Base-by-base conservation (phyloP, 1,140 invertebrate species). In the Sesamia nonagrioides region DNA sequence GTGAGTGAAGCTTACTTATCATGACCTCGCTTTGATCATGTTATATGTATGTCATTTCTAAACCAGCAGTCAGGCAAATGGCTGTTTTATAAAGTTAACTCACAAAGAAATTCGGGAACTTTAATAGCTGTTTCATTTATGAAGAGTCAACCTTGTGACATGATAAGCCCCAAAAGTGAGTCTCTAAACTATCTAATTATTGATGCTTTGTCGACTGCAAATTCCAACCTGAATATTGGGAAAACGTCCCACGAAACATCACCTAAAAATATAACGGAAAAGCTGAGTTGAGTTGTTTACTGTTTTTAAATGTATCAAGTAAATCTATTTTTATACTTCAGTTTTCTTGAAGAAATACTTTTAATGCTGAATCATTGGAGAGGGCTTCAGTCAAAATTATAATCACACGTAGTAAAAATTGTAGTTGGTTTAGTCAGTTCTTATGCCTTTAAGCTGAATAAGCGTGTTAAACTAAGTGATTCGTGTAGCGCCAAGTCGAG, bases 1-100 rank as follows among this genome's bases (percentile, higher is more conserved):
- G 42, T 37, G 50, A 52, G 27, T 35, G 37, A 77, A 77, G 68
- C 56, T 81, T 77, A 63, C 45, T 73, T 48, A 77, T 52, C 17
- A 72, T 7, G 33, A 48, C 40, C 42, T 48, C 18, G 18, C 13
- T 69, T 8, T 11, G 21, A 13, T 48, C 66, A 48, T 69, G 37
- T 33, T 50, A 6, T 50, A 50, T n/a, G 3, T 15, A 69, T 48
- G 13, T 56, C 27, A 66, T 42, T 66, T n/a, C 61, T 66, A 35
- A 63, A 17, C 15, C 15, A 17, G 15, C 33, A 35, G n/a, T 21
- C 54, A 58, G 21, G 11, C 54, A 13, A 58, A 58, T 27, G 54
- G 18, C 21, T 58, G 61, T 42, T 18, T 42, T 4, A 45, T 66
- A 5, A 21, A 40, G 7, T 42, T 11, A 42, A 21, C 37, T 42